Evolutionary conservation across 2,888 invertebrate genomes (phyloP).

Genomic region (Ectemnius cavifrons): DNA sequence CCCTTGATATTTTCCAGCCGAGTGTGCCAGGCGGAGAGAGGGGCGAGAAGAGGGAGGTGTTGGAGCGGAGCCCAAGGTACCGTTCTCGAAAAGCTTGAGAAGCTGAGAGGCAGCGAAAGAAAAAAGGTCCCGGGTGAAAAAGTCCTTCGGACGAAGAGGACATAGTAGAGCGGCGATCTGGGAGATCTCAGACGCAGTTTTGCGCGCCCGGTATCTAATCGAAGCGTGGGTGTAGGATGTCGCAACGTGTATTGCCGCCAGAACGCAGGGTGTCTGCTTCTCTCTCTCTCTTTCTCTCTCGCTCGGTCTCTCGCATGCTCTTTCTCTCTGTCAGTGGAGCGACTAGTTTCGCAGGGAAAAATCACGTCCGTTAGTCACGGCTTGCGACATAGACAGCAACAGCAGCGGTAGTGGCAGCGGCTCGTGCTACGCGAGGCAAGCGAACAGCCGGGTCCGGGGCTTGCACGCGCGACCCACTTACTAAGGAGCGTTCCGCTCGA

Average conservation of each 20-base stretch:
- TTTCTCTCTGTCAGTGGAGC: conserved; percentile 53
- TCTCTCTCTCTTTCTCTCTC: too few relatives aligned
- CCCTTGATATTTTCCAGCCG: conserved; percentile 6
- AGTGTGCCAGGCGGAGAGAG: background rate
- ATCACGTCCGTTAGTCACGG: conserved; percentile 75
- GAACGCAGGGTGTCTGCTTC: conserved; percentile 58
- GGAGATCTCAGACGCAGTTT: too few relatives aligned
- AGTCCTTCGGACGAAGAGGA: too few relatives aligned
- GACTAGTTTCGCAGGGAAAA: conserved; percentile 74
- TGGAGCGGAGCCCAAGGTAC: background rate
- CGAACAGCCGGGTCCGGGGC: conserved; percentile 64
- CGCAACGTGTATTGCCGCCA: conserved; percentile 71
- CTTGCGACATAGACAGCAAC: conserved; percentile 70
- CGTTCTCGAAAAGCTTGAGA: background rate
- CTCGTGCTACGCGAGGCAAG: conserved; percentile 74
- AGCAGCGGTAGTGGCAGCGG: conserved; percentile 51
- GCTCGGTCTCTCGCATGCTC: too few relatives aligned
- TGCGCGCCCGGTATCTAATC: conserved; percentile 38
- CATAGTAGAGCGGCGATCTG: too few relatives aligned
- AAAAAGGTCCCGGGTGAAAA: background rate
- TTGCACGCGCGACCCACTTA: conserved; percentile 71
- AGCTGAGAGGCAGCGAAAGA: background rate
- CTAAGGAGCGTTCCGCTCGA: conserved; percentile 26
- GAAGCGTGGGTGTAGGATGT: conserved; percentile 72
- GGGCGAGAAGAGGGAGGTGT: background rate